A percentile compares a stretch with the other conserved stretches of the same genome.
Evolutionary conservation across 2,888 invertebrate genomes (phyloP).

Genomic region (Alviniconcha strummeri): DNA sequence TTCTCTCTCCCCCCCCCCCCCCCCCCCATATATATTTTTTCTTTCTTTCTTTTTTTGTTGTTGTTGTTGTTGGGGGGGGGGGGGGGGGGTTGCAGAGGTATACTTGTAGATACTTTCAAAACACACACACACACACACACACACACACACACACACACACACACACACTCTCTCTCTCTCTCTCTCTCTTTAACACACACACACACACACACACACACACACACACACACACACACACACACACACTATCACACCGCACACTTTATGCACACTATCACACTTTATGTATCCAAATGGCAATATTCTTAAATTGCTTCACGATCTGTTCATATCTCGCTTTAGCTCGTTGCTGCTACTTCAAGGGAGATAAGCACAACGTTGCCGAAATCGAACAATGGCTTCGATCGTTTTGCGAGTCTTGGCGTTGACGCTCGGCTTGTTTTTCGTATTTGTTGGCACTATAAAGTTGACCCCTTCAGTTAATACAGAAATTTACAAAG

Average conservation of each 20-base stretch:
- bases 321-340: background rate
- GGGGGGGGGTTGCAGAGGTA: too few species aligned
- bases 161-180: background rate
- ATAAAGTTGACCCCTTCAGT: conserved; percentile 93
- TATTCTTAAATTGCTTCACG: background rate
- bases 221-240: background rate
- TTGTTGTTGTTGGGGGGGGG: too few species aligned
- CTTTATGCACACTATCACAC: background rate
- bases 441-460: conserved; percentile 95
- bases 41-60: too few species aligned
- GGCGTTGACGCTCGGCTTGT: conserved; percentile 92
- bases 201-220: too few species aligned
- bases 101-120: background rate
- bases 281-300: background rate
- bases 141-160: background rate
- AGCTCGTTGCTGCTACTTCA: background rate
- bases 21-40: too few species aligned
- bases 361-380: conserved; percentile 13
- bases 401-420: conserved; percentile 88
- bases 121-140: background rate
- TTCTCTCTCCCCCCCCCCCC: too few species aligned
- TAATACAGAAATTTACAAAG: conserved; percentile 96
- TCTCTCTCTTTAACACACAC: too few species aligned
- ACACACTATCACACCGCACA: background rate
- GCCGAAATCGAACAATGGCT: conserved; percentile 48